These are phyloP conservation scores for Ascidia mentula DNA, from an alignment of 23 tunicate genomes.

Conservation along the genomic window DNA sequence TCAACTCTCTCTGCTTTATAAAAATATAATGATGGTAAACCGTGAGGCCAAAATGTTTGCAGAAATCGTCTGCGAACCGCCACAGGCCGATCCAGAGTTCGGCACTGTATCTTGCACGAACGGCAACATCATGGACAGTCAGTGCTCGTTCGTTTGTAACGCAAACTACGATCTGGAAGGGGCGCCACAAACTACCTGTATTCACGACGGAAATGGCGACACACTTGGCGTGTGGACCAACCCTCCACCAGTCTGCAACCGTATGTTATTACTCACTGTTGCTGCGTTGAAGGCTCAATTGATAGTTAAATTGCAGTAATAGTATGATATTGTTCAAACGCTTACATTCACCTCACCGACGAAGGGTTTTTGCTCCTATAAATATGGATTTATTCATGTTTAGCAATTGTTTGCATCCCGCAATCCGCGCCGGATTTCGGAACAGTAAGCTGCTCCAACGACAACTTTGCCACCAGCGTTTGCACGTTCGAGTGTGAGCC, in stretches of 20 bases:
- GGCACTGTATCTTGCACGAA: conserved; percentile 53
- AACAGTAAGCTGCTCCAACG: conserved; percentile 16
- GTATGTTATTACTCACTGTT: too few species aligned
- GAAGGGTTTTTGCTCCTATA: too few species aligned
- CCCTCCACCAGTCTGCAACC: conserved; percentile 43
- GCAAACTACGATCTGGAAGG: conserved; percentile 29
- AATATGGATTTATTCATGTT: too few species aligned
- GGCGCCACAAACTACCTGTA: conserved; percentile 13
- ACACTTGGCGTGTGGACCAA: conserved; percentile 46
- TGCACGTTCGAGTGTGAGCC: conserved; percentile 31
- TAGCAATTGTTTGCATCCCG: conserved; percentile 22
- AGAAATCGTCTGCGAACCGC: too few species aligned
- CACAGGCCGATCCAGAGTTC: too few species aligned
- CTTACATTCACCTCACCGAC: too few species aligned
- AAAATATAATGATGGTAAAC: too few species aligned
- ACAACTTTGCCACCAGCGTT: conserved; percentile 32
- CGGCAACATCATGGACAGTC: conserved; percentile 29
- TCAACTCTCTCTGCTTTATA: too few species aligned
- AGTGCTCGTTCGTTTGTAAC: conserved; percentile 44
- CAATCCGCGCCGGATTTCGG: conserved; percentile 6
- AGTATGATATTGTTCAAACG: too few species aligned
- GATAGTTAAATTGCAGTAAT: too few species aligned
- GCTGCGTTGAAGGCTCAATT: too few species aligned
- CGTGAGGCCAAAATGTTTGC: too few species aligned
- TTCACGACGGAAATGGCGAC: conserved; percentile 45